Base-by-base conservation (phyloP, 1,140 invertebrate species). In the Ceratina australensis region DNA sequence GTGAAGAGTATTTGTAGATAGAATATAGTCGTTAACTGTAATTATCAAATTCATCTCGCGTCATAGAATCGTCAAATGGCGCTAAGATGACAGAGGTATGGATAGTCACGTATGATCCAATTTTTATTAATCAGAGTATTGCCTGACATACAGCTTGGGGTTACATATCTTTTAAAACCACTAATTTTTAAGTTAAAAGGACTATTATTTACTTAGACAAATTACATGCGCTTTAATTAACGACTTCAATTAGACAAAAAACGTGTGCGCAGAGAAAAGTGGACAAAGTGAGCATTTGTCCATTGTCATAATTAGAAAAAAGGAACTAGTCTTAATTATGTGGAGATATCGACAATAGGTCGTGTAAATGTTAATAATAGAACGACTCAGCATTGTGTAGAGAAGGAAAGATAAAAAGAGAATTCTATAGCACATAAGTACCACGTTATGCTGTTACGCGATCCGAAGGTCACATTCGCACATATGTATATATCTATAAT, bases 381-480 rank as follows among this genome's bases (percentile, higher is more conserved):
- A 26, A 80, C n/a, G 8, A 16, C 20, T 33, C 26, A 13, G 16
- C 13, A 26, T 60, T 56, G 15, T 60, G 26, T 60, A 72, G 54
- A 78, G 60, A 61, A 61, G 73, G 80, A 78, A 65, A 57, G 22
- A 20, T 26, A 69, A 72, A 72, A 78, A 76, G 59, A 72, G 68
- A 73, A 66, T 33, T 33, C 33, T 33, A 54, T 69, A 49, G 28
- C 63, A 72, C 81, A 84, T 85, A 87, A 81, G 87, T 84, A 89
- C 4, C 13, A 18, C 50, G 13, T 18, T 52, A 18, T 16, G 79
- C 84, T 13, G 80, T 88, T 84, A 83, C 72, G 82, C 76, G 84
- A 87, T 75, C 71, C 18, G 74, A 86, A 87, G 80, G 82, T 80
- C 83, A 63, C 47, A 20, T 49, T 54, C 26, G 15, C 33, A 33